phyloP scores from a whole-genome alignment of 2,888 invertebrate species.

The Andrena haemorrhoa region DNA sequence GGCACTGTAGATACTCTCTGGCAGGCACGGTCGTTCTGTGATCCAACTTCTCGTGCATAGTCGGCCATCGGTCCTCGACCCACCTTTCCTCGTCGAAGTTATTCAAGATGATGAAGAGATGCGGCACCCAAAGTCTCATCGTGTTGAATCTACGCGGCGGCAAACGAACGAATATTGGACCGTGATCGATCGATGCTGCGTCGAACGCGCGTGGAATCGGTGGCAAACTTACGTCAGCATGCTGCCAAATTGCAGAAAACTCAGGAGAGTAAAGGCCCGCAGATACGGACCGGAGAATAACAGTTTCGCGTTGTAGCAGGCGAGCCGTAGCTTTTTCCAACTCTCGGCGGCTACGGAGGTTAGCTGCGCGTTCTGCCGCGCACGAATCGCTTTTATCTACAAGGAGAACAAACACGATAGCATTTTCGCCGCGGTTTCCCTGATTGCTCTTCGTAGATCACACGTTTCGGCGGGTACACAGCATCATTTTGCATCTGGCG shows the following conservation, averaged over 20 bases:
- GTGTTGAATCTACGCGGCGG: slow-evolving; percentile 86
- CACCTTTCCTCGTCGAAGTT: slow-evolving; percentile 82
- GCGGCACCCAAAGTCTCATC: slow-evolving; percentile 87
- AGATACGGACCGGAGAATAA: slow-evolving; percentile 89
- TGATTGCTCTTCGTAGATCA: too few species aligned
- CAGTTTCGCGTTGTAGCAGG: slow-evolving; percentile 88
- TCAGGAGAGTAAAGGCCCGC: slow-evolving; percentile 88
- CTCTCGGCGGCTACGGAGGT: slow-evolving; percentile 71
- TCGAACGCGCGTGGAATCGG: not conserved
- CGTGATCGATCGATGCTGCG: not conserved
- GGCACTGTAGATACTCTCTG: slow-evolving; percentile 33
- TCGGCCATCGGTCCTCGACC: slow-evolving; percentile 77
- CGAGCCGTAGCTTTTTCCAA: slow-evolving; percentile 86
- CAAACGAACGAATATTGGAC: not conserved
- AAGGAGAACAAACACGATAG: slow-evolving; percentile 22
- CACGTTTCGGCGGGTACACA: too few species aligned
- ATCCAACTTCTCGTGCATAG: slow-evolving; percentile 85
- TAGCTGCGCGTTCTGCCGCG: slow-evolving; percentile 61
- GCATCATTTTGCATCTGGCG: too few species aligned
- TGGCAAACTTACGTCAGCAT: slow-evolving; percentile 88
- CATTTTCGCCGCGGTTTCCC: too few species aligned
- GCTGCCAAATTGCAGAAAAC: slow-evolving; percentile 88
- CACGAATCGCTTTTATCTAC: slow-evolving; percentile 85
- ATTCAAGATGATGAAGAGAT: slow-evolving; percentile 87
- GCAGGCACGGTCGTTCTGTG: slow-evolving; percentile 51